Conservation (phyloP, 1,140 invertebrate species). For the Drosophila seguyi region DNA sequence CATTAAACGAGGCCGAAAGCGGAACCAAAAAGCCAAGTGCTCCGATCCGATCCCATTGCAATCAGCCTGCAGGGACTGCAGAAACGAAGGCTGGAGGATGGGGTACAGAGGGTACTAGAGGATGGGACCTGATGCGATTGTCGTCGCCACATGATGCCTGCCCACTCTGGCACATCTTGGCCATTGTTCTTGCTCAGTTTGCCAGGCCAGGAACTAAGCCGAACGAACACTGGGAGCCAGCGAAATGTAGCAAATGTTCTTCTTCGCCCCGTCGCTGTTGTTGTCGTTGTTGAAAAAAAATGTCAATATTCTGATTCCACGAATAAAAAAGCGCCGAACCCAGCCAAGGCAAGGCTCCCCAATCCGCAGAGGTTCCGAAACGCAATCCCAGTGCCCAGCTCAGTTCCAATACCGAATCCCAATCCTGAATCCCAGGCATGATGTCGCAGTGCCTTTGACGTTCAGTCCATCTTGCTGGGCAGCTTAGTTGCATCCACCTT, state of each 20-base stretch:
- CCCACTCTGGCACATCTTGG: conserved; percentile 78
- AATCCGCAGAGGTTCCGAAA: conserved; percentile 7
- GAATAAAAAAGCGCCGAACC: conserved; percentile 62
- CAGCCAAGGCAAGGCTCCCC: conserved; percentile 10
- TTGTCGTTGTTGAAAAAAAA: conserved; percentile 62
- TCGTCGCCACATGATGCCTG: conserved; percentile 75
- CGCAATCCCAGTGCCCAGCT: conserved; percentile 6
- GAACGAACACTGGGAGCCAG: conserved; percentile 57
- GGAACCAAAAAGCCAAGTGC: conserved; percentile 39
- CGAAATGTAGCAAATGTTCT: conserved; percentile 64
- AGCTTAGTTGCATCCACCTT: conserved; percentile 52
- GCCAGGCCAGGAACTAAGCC: conserved; percentile 21
- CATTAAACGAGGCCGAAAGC: conserved; percentile 65
- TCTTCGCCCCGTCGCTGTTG: conserved; percentile 33
- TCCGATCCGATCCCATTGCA: conserved; percentile 32
- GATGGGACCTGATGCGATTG: conserved; percentile 29
- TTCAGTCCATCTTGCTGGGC: conserved; percentile 57
- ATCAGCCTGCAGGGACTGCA: conserved; percentile 26
- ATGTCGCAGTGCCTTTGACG: conserved; percentile 49
- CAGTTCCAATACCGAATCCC: conserved; percentile 1
- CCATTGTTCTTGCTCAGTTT: conserved; percentile 64
- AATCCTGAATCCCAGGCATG: conserved; percentile 26
- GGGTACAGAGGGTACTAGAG: conserved; percentile 6
- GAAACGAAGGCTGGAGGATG: conserved; percentile 4
- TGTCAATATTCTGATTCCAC: conserved; percentile 84